These are phyloP conservation scores for Rhinatrema bivittatum DNA, from an alignment of 2,797 vertebrate genomes.

Conservation along the genomic window DNA sequence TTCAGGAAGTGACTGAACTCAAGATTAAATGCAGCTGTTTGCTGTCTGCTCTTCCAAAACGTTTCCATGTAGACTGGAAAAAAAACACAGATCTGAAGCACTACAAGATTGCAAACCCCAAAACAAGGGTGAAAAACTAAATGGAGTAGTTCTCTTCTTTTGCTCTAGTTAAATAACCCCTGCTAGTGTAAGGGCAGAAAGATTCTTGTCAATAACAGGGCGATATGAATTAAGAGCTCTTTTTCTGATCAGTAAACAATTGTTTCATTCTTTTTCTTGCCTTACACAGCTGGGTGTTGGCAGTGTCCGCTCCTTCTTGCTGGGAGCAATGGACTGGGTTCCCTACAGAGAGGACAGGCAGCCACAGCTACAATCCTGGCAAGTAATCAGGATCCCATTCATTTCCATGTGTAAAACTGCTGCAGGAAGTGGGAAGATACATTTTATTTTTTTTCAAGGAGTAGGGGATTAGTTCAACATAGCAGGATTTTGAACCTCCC, in stretches of 20 bases:
- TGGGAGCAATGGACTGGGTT: constrained; percentile 38
- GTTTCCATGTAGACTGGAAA: constrained; percentile 34
- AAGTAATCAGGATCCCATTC: constrained; percentile 58
- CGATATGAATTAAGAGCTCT: too few species aligned
- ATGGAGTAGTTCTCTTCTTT: too few species aligned
- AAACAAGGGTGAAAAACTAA: too few species aligned
- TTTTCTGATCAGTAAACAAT: too few species aligned
- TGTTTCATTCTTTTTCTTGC: too few species aligned
- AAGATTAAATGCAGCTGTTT: constrained; percentile 60
- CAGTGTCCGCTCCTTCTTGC: too few species aligned
- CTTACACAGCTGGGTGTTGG: too few species aligned
- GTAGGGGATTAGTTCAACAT: constrained; percentile 30
- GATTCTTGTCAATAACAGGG: too few species aligned
- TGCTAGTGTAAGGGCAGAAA: too few species aligned
- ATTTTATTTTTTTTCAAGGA: constrained; percentile 35
- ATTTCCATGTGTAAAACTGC: constrained; percentile 43
- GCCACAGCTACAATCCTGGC: constrained; percentile 61
- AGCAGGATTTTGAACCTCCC: too few species aligned
- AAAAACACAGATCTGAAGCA: constrained; percentile 34
- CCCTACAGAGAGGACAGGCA: constrained; percentile 61
- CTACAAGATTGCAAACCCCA: too few species aligned
- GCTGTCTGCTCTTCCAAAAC: constrained; percentile 39
- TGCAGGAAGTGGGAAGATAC: constrained; percentile 36
- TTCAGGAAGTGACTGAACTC: constrained; percentile 54
- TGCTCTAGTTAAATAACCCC: too few species aligned